Base-by-base conservation (phyloP, 2,888 invertebrate genomes). In the Drosophila mettleri region DNA sequence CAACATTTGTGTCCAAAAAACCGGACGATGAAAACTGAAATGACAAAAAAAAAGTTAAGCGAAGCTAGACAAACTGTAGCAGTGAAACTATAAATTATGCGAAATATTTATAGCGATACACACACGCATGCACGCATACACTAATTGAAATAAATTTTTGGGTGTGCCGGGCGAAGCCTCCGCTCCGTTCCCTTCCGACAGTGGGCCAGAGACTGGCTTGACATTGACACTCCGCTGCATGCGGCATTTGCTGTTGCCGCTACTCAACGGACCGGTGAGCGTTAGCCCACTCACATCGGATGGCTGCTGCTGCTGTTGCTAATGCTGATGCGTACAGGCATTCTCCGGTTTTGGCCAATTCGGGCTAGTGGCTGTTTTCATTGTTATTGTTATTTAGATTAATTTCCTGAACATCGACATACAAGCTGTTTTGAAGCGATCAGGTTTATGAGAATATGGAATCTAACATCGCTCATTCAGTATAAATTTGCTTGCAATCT, bases 191-290 rank as follows among this genome's bases (percentile, higher is more conserved):
- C 36, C 22, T 7, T 7, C 20, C 48, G 41, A 24, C 49, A 18
- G 63, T 38, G 36, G 46, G 34, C 43, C 43, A 48, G 68, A 62
- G 65, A 68, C 60, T 53, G 61, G 59, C 70, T 81, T 78, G 84
- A 76, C 85, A 85, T 85, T 85, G 85, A 87, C 88, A 85, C 76
- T 69, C 72, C 72, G 86, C 83, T 80, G 71, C 84, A 85, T 80
- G 80, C 53, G 75, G 87, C 36, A 72, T 69, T 81, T 73, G 64
- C 67, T 77, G 16, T 27, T 43, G 45, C 12, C 57, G 63, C 69
- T 69, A 46, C 29, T 48, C 31, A 16, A 16, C 45, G 12, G 3
- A 16, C 18, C 10, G 52, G 8, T 16, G 57, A 48, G 52, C 65
- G 61, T 53, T 22, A 79, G 68, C 69, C 69, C 76, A 78, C 69